Evolutionary conservation across 2,888 invertebrate species (phyloP), one percentile per base, ranked within the genome.

Genomic region (Iselma pallidipennis): DNA sequence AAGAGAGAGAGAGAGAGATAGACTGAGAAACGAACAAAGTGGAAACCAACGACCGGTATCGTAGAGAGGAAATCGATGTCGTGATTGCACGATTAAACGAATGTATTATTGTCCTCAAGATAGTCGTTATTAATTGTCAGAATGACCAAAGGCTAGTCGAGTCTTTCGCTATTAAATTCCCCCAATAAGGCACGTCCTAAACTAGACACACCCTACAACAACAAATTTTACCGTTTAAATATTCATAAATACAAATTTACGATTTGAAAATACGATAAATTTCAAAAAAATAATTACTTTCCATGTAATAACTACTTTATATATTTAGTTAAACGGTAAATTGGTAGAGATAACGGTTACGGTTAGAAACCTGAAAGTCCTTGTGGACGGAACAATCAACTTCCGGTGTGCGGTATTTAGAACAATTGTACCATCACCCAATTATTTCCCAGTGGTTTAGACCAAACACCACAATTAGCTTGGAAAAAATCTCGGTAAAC

Each of bases 21-120:
- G 7, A n/a, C n/a, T 37, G 59, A 62, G 71, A 68, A 66, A 63
- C 65, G 69, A 71, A 73, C 71, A 71, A 71, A 73, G 71, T 73
- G 69, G 69, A 71, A 73, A 71, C 69, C 71, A 66, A 71, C 71
- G 71, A 68, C 68, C 67, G 65, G 68, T 68, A 70, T 68, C 67
- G 65, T 63, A 66, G 63, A 65, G 65, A 68, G 67, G 67, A 69
- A 71, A 71, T 71, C 71, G 69, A 71, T 71, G 66, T 59, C 67
- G 62, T 69, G 71, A 71, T 70, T 70, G 71, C 66, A 55, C 69
- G 70, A 71, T 71, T 71, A 69, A 70, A 68, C 67, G 68, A 67
- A 68, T 70, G 66, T 67, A 66, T 70, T 71, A 70, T 70, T 69
- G 67, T 70, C 60, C 68, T 65, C 69, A 65, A 67, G 69, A 69